Base-by-base conservation (phyloP, 2,797 vertebrate genomes). In the Semaprochilodus insignis region DNA sequence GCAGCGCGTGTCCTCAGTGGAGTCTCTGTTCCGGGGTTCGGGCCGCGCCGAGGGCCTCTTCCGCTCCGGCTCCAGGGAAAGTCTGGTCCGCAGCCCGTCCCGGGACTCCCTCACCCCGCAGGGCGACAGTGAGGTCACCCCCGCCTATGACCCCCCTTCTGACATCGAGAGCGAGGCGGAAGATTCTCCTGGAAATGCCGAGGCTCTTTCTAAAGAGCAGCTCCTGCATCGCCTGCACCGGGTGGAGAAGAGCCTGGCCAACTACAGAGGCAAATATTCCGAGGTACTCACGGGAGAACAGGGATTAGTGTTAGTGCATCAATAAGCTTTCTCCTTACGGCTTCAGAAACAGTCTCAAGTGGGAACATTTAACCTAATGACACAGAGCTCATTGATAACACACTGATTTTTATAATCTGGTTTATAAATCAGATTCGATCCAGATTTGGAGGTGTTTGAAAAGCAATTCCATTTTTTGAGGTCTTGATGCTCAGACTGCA, bases 151-250 rank as follows among this genome's bases (percentile, higher is more conserved):
- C 73, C 96, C 97, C 0, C 92, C 97, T 0, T 99, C 97, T 0
- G 98, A 99, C 79, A 93, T 97, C 25, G 98, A 99, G 91, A 99
- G 97, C 0, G 98, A 99, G 88, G 93, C 96, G 0, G 97, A 99
- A 89, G 98, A 99, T 67, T 85, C 91, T 0, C 74, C 85, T 0
- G 95, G 95, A 52, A 96, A 81, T 3, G 63, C 77, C 0, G 97
- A 98, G 72, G 86, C 90, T 27, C 92, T 99, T 71, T 93, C 92
- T 83, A 97, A 95, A 88, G 98, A 99, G 14, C 97, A 97, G 91
- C 65, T 99, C 86, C 54, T 96, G 74, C 96, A 97, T 82, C 94
- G 95, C 0, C 84, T 99, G 80, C 92, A 91, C 19, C 93, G 95
- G 73, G 93, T 96, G 91, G 97, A 99, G 73, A 94, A 93, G 73